Evolutionary conservation across 2,888 invertebrate genomes (phyloP).

Genomic region (Peribatodes rhomboidaria): DNA sequence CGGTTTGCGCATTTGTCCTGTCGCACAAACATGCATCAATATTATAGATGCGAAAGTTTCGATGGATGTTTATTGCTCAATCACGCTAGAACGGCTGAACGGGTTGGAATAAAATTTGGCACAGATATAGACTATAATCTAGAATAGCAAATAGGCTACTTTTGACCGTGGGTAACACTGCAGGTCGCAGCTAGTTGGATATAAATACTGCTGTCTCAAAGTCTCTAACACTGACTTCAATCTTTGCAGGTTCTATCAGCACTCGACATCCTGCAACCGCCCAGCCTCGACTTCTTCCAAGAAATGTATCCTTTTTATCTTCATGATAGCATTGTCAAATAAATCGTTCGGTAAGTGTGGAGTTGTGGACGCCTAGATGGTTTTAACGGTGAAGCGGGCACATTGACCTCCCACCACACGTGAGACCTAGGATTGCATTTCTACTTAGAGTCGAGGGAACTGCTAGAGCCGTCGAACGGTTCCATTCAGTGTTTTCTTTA

Average conservation of each 20-base stretch:
- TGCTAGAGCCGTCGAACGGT: slow-evolving; percentile 51
- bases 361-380: slow-evolving; percentile 45
- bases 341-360: slow-evolving; percentile 51
- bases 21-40: slow-evolving; percentile 64
- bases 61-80: too few relatives aligned
- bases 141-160: too few relatives aligned
- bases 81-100: too few relatives aligned
- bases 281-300: slow-evolving; percentile 99
- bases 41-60: slow-evolving; percentile 59
- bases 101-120: too few relatives aligned
- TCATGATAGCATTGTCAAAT: slow-evolving; percentile 50
- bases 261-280: slow-evolving; percentile 99
- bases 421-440: slow-evolving; percentile 59
- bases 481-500: slow-evolving; percentile 50
- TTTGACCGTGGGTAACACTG: too few relatives aligned
- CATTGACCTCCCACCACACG: slow-evolving; percentile 62
- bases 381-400: slow-evolving; percentile 61
- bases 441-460: slow-evolving; percentile 56
- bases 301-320: slow-evolving; percentile 98
- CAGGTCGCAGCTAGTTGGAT: slow-evolving; percentile 47
- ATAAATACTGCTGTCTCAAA: slow-evolving; percentile 42
- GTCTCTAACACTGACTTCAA: slow-evolving; percentile 45
- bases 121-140: too few relatives aligned
- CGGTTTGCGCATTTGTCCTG: slow-evolving; percentile 54
- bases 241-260: slow-evolving; percentile 97